These are phyloP conservation scores for Progne subis DNA, from an alignment of 2,113 vertebrate species.

Conservation along the genomic window DNA sequence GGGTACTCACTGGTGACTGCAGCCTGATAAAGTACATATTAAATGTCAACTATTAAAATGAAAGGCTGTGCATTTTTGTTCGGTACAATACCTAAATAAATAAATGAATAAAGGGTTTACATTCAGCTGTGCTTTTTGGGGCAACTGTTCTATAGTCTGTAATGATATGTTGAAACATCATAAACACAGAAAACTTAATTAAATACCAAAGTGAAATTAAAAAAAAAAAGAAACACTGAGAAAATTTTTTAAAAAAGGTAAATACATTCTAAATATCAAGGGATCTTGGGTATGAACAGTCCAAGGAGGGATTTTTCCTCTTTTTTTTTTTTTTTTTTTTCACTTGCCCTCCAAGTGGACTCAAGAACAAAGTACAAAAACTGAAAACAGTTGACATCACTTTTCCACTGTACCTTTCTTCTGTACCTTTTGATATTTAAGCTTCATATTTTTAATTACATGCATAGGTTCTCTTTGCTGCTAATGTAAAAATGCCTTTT, in stretches of 20 bases:
- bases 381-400: not conserved
- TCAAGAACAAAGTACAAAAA: not conserved
- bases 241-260: not conserved
- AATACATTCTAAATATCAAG: not conserved
- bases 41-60: not conserved
- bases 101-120: not conserved
- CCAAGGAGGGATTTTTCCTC: not conserved
- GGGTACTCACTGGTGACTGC: not conserved
- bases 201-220: not conserved
- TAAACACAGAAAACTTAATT: not conserved
- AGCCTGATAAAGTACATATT: not conserved
- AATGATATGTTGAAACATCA: not conserved
- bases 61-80: not conserved
- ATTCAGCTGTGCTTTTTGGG: not conserved
- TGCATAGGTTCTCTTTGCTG: not conserved
- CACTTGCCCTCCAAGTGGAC: not conserved
- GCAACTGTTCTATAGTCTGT: not conserved
- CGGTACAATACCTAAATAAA: not conserved
- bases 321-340: not conserved
- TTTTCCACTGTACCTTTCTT: not conserved
- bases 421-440: not conserved
- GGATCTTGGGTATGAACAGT: rapidly evolving
- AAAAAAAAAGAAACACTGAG: not conserved
- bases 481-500: not conserved
- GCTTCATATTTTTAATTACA: not conserved